Conservation (phyloP, 2,113 vertebrate genomes). For the Rhinoptilus africanus region DNA sequence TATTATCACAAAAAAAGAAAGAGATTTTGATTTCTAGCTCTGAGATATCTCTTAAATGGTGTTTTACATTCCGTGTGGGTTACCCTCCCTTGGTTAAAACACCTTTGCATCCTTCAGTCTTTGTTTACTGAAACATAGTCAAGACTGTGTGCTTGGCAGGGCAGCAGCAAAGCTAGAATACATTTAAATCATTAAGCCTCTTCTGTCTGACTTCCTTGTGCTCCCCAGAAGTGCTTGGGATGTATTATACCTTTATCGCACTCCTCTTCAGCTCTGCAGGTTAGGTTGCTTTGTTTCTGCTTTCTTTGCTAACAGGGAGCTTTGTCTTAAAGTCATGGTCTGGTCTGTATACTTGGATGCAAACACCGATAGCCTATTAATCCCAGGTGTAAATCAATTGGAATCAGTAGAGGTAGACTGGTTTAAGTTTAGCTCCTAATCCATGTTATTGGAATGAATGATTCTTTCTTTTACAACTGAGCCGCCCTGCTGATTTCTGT, state of each 20-base stretch:
- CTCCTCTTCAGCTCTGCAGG: not conserved
- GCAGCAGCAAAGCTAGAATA: not conserved
- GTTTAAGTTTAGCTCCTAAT: not conserved
- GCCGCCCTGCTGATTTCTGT: not conserved
- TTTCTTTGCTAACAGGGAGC: not conserved
- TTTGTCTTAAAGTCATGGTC: not conserved
- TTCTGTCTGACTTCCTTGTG: not conserved
- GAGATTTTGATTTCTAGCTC: not conserved
- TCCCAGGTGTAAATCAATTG: not conserved
- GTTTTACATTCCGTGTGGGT: not conserved
- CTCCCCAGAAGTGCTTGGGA: not conserved
- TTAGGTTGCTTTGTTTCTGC: not conserved
- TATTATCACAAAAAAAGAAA: not conserved
- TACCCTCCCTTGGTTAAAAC: not conserved
- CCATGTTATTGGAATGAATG: not conserved
- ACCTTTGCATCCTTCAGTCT: not conserved
- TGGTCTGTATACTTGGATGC: not conserved
- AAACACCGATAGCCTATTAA: slow-evolving; percentile 1
- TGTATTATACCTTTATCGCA: not conserved
- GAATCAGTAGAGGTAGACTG: not conserved
- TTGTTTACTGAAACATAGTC: not conserved
- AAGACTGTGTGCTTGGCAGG: not conserved
- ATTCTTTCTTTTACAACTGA: not conserved
- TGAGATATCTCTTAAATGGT: not conserved
- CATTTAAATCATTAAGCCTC: not conserved